Conservation (phyloP, 2,888 invertebrate genomes). For the Ophonus ardosiacus region DNA sequence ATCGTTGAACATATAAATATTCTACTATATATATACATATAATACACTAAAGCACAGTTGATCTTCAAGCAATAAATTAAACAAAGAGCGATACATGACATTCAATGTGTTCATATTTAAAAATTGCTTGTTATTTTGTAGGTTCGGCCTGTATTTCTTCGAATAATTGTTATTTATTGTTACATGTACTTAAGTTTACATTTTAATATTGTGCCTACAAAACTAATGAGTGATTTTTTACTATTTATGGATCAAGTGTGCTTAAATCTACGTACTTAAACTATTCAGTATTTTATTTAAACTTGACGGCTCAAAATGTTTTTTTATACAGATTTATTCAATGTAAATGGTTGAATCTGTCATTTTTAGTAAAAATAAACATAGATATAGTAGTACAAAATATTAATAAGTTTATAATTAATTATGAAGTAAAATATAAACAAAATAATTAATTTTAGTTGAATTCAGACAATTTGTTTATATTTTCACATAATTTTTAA, state of each 20-base stretch:
- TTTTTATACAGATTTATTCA: background rate
- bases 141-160: background rate
- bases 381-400: background rate
- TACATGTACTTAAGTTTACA: conserved; percentile 21
- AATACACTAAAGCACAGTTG: conserved; percentile 25
- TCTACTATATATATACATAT: conserved; percentile 11
- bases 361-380: background rate
- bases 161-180: conserved; percentile 44
- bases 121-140: conserved; percentile 30
- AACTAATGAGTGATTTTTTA: conserved; percentile 21
- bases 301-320: background rate
- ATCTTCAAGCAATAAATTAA: conserved; percentile 43
- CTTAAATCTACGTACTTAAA: conserved; percentile 9
- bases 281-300: conserved; percentile 10
- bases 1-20: conserved; percentile 39
- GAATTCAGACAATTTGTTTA: background rate
- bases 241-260: conserved; percentile 26
- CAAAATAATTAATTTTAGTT: background rate
- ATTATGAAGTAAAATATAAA: background rate
- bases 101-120: conserved; percentile 32
- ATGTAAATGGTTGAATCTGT: background rate
- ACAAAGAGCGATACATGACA: conserved; percentile 5
- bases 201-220: conserved; percentile 21
- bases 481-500: background rate
- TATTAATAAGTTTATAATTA: background rate